Evolutionary conservation across 2,797 vertebrate genomes (phyloP).

Genomic region (Peromyscus nudipes): DNA sequence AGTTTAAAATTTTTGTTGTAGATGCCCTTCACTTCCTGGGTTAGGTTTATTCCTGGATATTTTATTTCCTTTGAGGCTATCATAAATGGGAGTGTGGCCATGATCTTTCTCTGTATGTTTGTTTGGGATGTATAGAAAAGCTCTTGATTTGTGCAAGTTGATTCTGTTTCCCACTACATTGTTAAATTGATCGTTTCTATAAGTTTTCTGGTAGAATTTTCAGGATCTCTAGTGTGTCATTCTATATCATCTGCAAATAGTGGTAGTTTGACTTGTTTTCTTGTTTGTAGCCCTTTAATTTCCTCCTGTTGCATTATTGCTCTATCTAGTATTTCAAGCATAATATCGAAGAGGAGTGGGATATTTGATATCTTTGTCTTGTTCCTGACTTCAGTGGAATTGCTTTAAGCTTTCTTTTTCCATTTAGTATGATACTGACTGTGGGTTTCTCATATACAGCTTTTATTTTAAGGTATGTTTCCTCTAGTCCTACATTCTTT

Average conservation of each 20-base stretch:
- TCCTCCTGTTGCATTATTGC: background rate
- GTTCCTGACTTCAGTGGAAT: background rate
- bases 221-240: background rate
- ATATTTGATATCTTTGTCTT: too few species aligned
- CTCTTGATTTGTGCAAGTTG: background rate
- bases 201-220: background rate
- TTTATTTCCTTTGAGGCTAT: background rate
- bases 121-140: background rate
- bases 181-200: background rate
- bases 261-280: background rate
- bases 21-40: background rate
- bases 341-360: too few species aligned
- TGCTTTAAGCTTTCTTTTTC: background rate
- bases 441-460: background rate
- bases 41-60: background rate
- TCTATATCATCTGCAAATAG: background rate
- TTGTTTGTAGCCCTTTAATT: background rate
- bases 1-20: background rate
- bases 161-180: background rate
- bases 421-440: background rate
- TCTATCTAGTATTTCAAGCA: background rate
- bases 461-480: background rate
- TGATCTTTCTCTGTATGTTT: background rate
- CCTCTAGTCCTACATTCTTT: background rate
- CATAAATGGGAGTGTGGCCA: background rate